A percentile compares a stretch with the other conserved stretches of the same genome.
phyloP scores from a whole-genome alignment of 1,140 invertebrate species.

The Apis mellifera region DNA sequence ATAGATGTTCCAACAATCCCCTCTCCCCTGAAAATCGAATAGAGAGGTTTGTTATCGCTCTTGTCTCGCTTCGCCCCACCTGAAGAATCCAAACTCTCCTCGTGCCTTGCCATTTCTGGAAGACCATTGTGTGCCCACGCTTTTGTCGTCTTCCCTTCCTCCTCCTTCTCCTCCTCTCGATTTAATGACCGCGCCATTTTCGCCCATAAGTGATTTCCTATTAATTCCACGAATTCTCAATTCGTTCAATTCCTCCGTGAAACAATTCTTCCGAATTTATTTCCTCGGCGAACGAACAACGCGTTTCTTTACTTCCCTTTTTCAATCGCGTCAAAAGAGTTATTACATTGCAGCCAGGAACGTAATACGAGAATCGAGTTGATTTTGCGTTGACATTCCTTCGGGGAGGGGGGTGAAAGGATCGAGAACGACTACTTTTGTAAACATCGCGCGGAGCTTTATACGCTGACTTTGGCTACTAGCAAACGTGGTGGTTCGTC shows the following conservation, averaged over 20 bases:
- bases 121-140: slow-evolving; percentile 47
- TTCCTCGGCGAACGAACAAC: background rate
- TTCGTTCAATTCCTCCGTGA: background rate
- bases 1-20: slow-evolving; percentile 55
- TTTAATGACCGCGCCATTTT: slow-evolving; percentile 51
- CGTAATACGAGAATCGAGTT: background rate
- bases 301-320: background rate
- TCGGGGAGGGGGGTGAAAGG: too few species aligned
- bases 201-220: background rate
- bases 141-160: slow-evolving; percentile 53
- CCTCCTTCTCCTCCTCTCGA: background rate
- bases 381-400: too few species aligned
- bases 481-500: background rate
- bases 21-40: slow-evolving; percentile 45
- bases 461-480: background rate
- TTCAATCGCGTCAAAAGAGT: background rate
- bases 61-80: slow-evolving; percentile 18
- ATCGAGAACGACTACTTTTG: background rate
- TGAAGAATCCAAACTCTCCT: slow-evolving; percentile 37
- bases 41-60: slow-evolving; percentile 60
- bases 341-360: background rate
- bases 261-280: background rate
- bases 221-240: background rate
- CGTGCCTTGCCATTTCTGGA: slow-evolving; percentile 28
- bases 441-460: background rate